Conservation (phyloP, 2,888 invertebrate species). For the Parapristionchus giblindavisi region DNA sequence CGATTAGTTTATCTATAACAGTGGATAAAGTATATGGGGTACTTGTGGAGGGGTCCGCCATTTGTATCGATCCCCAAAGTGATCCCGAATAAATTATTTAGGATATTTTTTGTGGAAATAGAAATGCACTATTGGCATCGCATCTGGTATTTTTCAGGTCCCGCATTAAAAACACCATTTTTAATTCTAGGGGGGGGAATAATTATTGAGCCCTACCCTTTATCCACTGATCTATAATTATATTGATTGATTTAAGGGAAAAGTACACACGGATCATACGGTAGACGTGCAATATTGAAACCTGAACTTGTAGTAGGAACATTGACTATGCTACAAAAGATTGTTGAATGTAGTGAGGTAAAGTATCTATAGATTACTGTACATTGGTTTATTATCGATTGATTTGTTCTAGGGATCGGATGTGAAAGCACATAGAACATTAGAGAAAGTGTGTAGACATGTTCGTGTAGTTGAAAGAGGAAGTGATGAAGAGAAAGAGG, state of each 20-base stretch:
- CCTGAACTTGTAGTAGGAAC: slow-evolving; percentile 18
- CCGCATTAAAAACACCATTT: no score
- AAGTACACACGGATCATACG: slow-evolving; percentile 14
- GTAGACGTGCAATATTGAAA: slow-evolving; percentile 23
- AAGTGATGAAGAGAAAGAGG: slow-evolving; percentile 37
- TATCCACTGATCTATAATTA: background rate
- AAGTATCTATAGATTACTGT: slow-evolving; percentile 14
- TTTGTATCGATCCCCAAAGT: no score
- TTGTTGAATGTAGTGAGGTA: slow-evolving; percentile 4
- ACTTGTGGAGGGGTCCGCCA: background rate
- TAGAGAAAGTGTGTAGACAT: slow-evolving; percentile 32
- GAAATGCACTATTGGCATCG: no score
- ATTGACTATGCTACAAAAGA: slow-evolving; percentile 6
- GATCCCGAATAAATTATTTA: no score
- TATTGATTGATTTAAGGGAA: slow-evolving; percentile 2
- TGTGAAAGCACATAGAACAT: slow-evolving; percentile 5
- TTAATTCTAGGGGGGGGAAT: no score
- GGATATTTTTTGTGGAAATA: no score
- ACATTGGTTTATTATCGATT: slow-evolving; percentile 9
- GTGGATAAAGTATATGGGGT: background rate
- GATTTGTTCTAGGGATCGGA: slow-evolving; percentile 13
- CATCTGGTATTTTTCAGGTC: no score
- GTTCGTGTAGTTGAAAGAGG: slow-evolving; percentile 21
- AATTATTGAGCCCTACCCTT: no score
- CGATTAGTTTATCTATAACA: no score